A percentile compares a stretch with the other conserved stretches of the same genome.
phyloP scores from a whole-genome alignment of 2,888 invertebrate species.

The Alviniconcha strummeri region DNA sequence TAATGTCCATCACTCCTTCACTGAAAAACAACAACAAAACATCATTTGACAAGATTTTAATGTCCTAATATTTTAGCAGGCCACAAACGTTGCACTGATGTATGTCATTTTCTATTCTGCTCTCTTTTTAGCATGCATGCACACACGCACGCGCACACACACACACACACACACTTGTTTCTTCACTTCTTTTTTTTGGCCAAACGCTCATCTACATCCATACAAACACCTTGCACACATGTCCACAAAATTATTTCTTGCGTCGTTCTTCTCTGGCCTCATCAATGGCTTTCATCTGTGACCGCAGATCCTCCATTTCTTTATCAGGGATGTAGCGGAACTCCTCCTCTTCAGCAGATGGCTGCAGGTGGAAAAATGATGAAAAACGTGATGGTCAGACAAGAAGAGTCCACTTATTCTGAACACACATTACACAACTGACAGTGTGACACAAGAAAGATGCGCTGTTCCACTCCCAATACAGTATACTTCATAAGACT shows the following conservation, averaged over 20 bases:
- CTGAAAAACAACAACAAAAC: no score
- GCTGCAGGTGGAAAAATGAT: constrained; percentile 65
- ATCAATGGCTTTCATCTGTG: constrained; percentile 82
- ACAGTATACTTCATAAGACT: neutral
- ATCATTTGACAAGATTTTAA: no score
- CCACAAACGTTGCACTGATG: no score
- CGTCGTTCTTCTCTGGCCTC: constrained; percentile 51
- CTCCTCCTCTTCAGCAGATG: constrained; percentile 82
- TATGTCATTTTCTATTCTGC: no score
- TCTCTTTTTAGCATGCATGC: no score
- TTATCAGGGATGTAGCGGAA: constrained; percentile 89
- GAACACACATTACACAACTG: neutral
- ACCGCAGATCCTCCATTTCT: constrained; percentile 84
- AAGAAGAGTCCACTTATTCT: neutral
- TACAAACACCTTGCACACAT: neutral
- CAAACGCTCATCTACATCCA: neutral
- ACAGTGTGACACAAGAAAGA: neutral
- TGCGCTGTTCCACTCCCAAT: neutral
- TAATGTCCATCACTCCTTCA: no score
- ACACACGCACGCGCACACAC: no score
- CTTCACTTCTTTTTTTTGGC: no score
- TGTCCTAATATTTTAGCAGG: no score
- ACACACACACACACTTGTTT: no score
- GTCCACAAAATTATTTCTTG: constrained; percentile 42
- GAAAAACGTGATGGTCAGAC: neutral